Base-by-base conservation (phyloP, 1,140 invertebrate species). In the Papilio polyxenes region DNA sequence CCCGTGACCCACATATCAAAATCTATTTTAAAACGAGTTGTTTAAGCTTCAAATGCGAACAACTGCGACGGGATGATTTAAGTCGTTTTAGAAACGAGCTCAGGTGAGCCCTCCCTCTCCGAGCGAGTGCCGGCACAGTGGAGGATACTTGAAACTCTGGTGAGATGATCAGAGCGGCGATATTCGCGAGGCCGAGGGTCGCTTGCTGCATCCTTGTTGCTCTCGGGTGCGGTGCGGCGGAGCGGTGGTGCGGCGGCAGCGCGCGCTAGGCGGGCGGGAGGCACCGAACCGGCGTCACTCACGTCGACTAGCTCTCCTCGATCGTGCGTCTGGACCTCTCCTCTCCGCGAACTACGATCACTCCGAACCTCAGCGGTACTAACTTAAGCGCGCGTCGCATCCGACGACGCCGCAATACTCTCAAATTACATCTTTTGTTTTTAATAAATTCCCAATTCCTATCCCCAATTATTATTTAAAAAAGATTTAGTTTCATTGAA, bases 181-280 rank as follows among this genome's bases (percentile, higher is more conserved):
- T 92, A 91, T 93, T 94, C 87, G 92, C 92, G 87, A 86, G 86
- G 87, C 86, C 85, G 88, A 89, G 88, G 87, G 83, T 84, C 83
- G 81, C 82, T 92, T 89, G 88, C 90, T 92, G 92, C 93, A 94
- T 93, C 93, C 92, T 92, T 94, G 88, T 93, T 93, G 89, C 92
- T 91, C 92, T 83, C 90, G 88, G 84, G 82, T 82, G 86, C 85
- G 89, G 86, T 88, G 81, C 89, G 90, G 83, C 91, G 91, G 89
- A 90, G 90, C 85, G 82, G 84, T 83, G 84, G 84, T 86, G 89
- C 90, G 91, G 90, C 85, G 82, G 84, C 83, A 84, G 84, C 87
- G 89, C 90, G 88, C 89, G 90, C 84, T 91, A 90, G 89, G 91
- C 91, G 92, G 91, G 91, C 91, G 92, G 92, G 90, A 91, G 91